Conservation (phyloP, 64 coral and sea anemone genomes). For the Dendronephthya gigantea region DNA sequence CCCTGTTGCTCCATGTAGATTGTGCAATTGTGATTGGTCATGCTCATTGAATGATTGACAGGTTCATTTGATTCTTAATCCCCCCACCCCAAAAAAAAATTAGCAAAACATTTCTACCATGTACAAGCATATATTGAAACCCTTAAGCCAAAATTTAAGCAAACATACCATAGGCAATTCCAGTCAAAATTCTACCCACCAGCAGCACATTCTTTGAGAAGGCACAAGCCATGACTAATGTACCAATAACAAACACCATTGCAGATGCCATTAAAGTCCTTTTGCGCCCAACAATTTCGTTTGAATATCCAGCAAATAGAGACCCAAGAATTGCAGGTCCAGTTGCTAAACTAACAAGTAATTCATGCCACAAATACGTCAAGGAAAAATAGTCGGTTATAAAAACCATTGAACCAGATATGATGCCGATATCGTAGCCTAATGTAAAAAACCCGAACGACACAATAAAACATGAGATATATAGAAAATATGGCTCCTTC, state of each 20-base stretch:
- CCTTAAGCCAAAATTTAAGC: too few relatives aligned
- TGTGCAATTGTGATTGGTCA: too few relatives aligned
- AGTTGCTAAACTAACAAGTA: conserved; percentile 66
- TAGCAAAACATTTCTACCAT: not conserved
- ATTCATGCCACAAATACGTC: conserved; percentile 61
- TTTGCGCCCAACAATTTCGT: conserved; percentile 51
- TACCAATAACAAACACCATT: conserved; percentile 57
- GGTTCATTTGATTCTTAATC: too few relatives aligned
- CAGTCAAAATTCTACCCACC: conserved; percentile 55
- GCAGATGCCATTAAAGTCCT: conserved; percentile 46
- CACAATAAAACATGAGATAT: not conserved
- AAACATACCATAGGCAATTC: conserved; percentile 67
- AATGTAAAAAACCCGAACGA: conserved; percentile 9
- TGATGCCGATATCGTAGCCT: conserved; percentile 82
- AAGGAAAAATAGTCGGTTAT: conserved; percentile 59
- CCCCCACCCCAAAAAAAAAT: too few relatives aligned
- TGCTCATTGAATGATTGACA: too few relatives aligned
- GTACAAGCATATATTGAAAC: not conserved
- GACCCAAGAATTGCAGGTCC: conserved; percentile 64
- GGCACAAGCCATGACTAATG: conserved; percentile 61
- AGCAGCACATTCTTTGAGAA: conserved; percentile 39
- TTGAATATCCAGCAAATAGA: conserved; percentile 52
- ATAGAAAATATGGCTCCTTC: not conserved
- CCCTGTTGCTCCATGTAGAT: too few relatives aligned
- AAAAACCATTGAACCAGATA: conserved; percentile 81